phyloP scores from a whole-genome alignment of 1,140 invertebrate species.

The Tetramorium alpestre region DNA sequence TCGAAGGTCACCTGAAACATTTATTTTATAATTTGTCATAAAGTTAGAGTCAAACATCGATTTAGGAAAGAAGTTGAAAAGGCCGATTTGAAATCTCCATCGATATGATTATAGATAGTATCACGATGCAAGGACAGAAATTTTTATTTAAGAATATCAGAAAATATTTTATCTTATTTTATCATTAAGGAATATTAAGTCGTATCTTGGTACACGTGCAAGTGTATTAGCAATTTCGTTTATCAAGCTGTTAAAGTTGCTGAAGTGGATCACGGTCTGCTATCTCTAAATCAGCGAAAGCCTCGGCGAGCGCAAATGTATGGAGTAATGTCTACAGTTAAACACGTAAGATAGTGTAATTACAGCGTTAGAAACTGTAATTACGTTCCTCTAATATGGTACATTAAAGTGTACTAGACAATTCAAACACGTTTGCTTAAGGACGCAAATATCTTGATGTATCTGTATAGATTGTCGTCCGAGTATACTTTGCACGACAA shows the following conservation, averaged over 20 bases:
- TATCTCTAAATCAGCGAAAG: conserved; percentile 11
- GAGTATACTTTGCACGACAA: not conserved
- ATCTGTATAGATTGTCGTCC: not conserved
- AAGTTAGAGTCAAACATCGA: not conserved
- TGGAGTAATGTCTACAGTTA: not conserved
- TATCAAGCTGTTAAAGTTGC: conserved; percentile 4
- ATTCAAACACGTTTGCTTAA: conserved; percentile 1
- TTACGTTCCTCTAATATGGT: not conserved
- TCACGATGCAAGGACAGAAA: not conserved
- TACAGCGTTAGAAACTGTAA: conserved; percentile 22
- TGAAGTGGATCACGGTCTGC: not conserved
- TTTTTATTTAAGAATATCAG: not conserved
- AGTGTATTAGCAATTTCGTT: not conserved
- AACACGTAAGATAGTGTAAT: conserved; percentile 19
- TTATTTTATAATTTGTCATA: not conserved
- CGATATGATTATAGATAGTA: not conserved
- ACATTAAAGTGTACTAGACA: not conserved
- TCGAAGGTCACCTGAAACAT: conserved; percentile 79
- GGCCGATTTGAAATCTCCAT: not conserved
- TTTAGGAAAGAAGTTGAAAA: not conserved
- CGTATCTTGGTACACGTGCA: conserved; percentile 1
- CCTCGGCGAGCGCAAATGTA: not conserved
- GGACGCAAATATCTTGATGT: conserved; percentile 21
- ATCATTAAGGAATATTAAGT: not conserved
- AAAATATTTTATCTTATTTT: conserved; percentile 9